A percentile compares a stretch with the other conserved stretches of the same genome.
phyloP scores from a whole-genome alignment of 2,797 vertebrate species.

The Smutsia temminckii region DNA sequence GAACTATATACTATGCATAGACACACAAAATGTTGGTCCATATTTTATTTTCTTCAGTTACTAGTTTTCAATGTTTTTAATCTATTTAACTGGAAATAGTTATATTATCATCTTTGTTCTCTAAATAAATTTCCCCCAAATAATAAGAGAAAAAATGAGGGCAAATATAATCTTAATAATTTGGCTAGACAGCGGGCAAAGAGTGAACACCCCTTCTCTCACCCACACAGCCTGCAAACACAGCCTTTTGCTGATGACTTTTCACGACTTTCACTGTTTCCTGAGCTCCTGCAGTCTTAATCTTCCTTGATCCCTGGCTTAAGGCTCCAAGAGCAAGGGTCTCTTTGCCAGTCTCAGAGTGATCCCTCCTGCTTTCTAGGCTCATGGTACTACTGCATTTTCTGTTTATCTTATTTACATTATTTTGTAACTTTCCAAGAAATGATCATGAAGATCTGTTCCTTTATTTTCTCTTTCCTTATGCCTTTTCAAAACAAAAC shows the following conservation, averaged over 20 bases:
- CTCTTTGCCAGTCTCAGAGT: neutral
- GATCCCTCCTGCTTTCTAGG: neutral
- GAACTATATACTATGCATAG: neutral
- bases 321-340: neutral
- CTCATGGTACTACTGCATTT: neutral
- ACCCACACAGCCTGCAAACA: neutral
- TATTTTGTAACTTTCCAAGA: neutral
- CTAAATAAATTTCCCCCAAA: neutral
- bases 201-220: neutral
- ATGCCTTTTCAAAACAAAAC: neutral
- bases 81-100: neutral
- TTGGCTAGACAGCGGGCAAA: neutral
- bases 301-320: neutral
- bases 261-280: neutral
- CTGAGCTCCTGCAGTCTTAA: neutral
- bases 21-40: neutral
- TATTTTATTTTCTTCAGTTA: neutral
- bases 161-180: neutral
- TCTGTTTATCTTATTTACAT: neutral
- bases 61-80: slow-evolving; percentile 2
- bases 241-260: neutral
- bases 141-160: neutral
- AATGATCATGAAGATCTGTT: neutral
- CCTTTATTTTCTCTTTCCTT: neutral
- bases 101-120: neutral